Base-by-base conservation (phyloP, 2,797 vertebrate genomes). In the Falco rusticolus region DNA sequence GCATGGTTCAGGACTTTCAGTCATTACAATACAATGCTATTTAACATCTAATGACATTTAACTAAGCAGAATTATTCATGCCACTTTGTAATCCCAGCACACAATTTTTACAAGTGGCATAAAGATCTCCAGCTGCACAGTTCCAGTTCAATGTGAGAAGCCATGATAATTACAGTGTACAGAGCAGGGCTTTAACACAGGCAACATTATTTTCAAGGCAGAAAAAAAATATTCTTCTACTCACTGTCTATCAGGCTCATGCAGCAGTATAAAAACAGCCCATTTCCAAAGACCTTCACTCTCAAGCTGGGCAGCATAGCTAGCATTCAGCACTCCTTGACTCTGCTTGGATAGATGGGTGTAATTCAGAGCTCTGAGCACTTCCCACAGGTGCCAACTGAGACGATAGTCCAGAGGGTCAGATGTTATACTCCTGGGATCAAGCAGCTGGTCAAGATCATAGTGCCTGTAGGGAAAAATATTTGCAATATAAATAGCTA, bases 351-450 rank as follows among this genome's bases (percentile, higher is more conserved):
- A 98, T 43, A 99, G 98, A 92, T 99, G 99, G 41, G 90, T 98
- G 94, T 99, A 99, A 89, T 99, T 98, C 33, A 99, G 98, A 34
- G 99, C 98, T 70, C 99, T 98, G 3, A 99, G 98, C 54, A 99
- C 98, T 25, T 98, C 98, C 99, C 99, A 99, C 61, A 99, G 98
- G 97, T 99, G 99, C 99, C 99, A 99, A 83, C 98, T 99, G 21
- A 99, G 98, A 9, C 99, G 98, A 94, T 98, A 99, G 81, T 99
- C 99, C 97, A 99, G 97, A 13, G 98, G 98, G 96, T 99, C 98
- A 2, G 97, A 97, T 0, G 99, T 99, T 51, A 99, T 53, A 0
- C 98, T 99, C 82, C 98, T 97, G n/a, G 99, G 99, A 33, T 99
- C 99, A 59, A 99, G 91, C 47, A 99, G 97, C 94, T 99, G 98